Evolutionary conservation across 2,888 invertebrate genomes (phyloP), one percentile per base, ranked within the genome.

Genomic region (Scaeva pyrastri): DNA sequence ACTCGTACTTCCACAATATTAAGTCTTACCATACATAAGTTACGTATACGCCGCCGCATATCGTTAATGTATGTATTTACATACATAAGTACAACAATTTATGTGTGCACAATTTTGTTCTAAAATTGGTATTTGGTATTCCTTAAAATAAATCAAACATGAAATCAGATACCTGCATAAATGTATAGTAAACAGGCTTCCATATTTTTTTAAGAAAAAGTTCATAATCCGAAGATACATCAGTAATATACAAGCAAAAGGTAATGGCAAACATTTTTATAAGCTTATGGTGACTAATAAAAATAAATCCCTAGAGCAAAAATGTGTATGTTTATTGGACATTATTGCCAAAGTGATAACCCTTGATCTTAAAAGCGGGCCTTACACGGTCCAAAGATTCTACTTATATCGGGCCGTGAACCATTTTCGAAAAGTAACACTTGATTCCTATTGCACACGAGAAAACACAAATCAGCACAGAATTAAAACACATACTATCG

Each of bases 251-350:
- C 8, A 26, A 31, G 1, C 6, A 60, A 52, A 76, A 81, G 80
- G 85, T 85, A 81, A 85, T 56, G 16, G 31, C 12, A 64, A 70
- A 64, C 7, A 68, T 73, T 56, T 66, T 55, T 55, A 41, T 41
- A 72, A 77, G 80, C 85, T 85, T 80, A 68, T 68, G 66, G 85
- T 85, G 76, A 85, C 85, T 85, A 85, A 85, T 77, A 56, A 58
- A 31, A 58, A 31, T 21, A 64, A 60, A 52, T 52, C 58, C 73
- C 68, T 58, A 16, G 60, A 66, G 64, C 79, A 52, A 8, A 21
- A 21, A 10, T 39, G 14, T 41, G 60, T 60, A 31, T 31, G 60
- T 39, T 31, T n/a, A 39, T 48, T 72, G 31, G 66, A 26, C 21
- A 36, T n/a, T n/a, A 43, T 62, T 60, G 52, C 48, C 21, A 60